Evolutionary conservation across 2,113 vertebrate species (phyloP).

Genomic region (Triplophysa tibetana): DNA sequence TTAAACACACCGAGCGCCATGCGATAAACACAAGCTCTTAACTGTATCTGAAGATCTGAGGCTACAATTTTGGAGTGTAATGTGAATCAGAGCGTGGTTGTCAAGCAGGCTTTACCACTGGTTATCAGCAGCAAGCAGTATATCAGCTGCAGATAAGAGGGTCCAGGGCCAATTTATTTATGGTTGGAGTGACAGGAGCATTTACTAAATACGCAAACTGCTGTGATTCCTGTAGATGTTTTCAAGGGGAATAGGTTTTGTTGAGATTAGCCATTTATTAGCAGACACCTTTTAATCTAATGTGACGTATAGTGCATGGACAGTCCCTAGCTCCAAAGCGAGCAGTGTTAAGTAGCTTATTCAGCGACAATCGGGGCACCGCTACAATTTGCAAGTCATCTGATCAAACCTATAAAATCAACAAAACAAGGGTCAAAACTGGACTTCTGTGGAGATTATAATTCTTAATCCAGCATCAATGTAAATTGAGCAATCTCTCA

Average conservation of each 20-base stretch:
- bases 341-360: not conserved
- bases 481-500: constrained; percentile 4
- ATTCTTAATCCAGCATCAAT: not conserved
- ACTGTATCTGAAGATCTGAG: constrained; percentile 34
- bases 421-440: not conserved
- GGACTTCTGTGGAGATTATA: constrained; percentile 1
- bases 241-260: not conserved
- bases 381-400: not conserved
- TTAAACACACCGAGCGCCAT: constrained; percentile 20
- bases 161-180: constrained; percentile 5
- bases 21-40: constrained; percentile 41
- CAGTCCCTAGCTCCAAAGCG: not conserved
- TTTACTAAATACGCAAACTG: not conserved
- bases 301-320: not conserved
- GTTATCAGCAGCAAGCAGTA: constrained; percentile 19
- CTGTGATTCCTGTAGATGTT: not conserved
- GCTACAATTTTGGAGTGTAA: constrained; percentile 22
- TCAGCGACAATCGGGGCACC: not conserved
- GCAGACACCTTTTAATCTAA: not conserved
- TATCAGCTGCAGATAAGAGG: constrained; percentile 11
- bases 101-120: not conserved
- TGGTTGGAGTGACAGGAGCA: not conserved
- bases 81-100: constrained; percentile 10
- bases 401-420: not conserved
- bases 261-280: not conserved